phyloP scores from a whole-genome alignment of 2,797 vertebrate species.

The Gila robusta region DNA sequence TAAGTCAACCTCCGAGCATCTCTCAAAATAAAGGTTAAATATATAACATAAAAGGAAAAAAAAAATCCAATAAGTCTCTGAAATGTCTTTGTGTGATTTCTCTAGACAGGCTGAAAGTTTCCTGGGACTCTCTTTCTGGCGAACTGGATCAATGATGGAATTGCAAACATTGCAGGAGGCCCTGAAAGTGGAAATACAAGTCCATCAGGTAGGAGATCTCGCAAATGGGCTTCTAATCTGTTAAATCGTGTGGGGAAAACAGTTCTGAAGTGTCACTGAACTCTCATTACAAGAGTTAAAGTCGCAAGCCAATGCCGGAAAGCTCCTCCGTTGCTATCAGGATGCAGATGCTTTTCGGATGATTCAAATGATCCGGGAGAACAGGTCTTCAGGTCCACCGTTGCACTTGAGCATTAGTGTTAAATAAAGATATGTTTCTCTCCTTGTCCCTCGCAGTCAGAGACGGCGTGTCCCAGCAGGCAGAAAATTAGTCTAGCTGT shows the following conservation, averaged over 20 bases:
- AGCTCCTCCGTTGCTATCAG: not conserved
- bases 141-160: constrained; percentile 95
- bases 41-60: not conserved
- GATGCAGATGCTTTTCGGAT: not conserved
- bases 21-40: constrained; percentile 28
- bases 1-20: constrained; percentile 10
- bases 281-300: not conserved
- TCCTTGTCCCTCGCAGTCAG: constrained; percentile 32
- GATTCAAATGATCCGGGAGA: not conserved
- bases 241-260: not conserved
- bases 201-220: constrained; percentile 91
- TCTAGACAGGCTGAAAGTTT: constrained; percentile 77
- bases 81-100: constrained; percentile 37
- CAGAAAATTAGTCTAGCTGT: constrained; percentile 52
- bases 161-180: constrained; percentile 99
- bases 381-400: constrained; percentile 6
- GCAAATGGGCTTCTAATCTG: constrained; percentile 9
- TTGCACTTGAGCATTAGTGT: constrained; percentile 2
- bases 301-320: not conserved
- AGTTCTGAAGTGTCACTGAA: not conserved
- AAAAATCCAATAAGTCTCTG: constrained; percentile 16
- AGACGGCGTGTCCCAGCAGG: constrained; percentile 57
- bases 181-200: constrained; percentile 99
- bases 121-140: constrained; percentile 86
- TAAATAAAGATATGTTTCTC: constrained; percentile 38